These are phyloP conservation scores for Hydrotaea cyrtoneurina DNA, from an alignment of 2,888 invertebrate species.

Conservation along the genomic window DNA sequence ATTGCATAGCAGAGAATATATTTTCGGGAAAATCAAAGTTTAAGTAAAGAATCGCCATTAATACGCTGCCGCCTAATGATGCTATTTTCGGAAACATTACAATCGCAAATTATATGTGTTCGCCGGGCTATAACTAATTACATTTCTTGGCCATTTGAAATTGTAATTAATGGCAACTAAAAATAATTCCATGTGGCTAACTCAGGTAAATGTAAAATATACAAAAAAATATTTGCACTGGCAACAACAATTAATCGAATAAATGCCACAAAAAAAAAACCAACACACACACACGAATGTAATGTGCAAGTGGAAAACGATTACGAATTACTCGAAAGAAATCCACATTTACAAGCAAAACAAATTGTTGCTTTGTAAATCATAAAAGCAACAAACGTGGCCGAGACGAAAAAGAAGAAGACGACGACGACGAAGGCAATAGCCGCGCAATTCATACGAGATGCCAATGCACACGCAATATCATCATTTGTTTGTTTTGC, in stretches of 20 bases:
- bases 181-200: slow-evolving; percentile 3
- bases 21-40: no score
- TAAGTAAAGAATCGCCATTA: no score
- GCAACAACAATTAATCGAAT: slow-evolving; percentile 26
- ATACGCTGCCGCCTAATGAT: no score
- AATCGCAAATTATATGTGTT: no score
- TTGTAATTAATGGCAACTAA: slow-evolving; percentile 21
- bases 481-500: slow-evolving; percentile 19
- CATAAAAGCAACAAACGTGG: slow-evolving; percentile 3
- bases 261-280: slow-evolving; percentile 21
- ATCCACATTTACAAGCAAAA: slow-evolving; percentile 1
- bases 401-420: not conserved
- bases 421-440: not conserved
- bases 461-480: not conserved
- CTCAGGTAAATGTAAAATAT: slow-evolving; percentile 30
- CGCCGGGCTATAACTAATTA: slow-evolving; percentile 3
- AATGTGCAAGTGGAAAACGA: not conserved
- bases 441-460: not conserved
- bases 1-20: no score
- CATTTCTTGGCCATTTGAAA: slow-evolving; percentile 24
- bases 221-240: slow-evolving; percentile 12
- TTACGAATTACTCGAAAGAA: not conserved
- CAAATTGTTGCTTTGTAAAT: slow-evolving; percentile 35
- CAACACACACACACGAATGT: no score
- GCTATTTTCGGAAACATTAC: no score